Conservation (phyloP, 2,888 invertebrate genomes). For the Pandemis cinnamomeana region DNA sequence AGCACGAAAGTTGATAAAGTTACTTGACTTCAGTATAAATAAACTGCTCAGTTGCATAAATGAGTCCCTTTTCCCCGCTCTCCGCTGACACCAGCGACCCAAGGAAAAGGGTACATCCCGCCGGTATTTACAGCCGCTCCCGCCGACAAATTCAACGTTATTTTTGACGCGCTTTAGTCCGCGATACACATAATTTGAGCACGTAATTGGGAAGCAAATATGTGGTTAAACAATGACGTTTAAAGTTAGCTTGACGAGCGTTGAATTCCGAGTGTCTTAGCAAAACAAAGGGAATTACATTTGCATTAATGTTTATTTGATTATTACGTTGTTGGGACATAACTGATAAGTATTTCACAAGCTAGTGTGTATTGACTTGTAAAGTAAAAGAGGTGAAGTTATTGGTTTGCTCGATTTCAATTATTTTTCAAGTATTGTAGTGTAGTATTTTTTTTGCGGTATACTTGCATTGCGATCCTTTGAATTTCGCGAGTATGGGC, state of each 20-base stretch:
- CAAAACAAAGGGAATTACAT: neutral
- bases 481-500: no score
- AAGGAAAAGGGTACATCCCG: constrained; percentile 44
- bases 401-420: no score
- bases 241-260: constrained; percentile 6
- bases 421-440: neutral
- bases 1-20: no score
- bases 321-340: neutral
- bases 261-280: neutral
- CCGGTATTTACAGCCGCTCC: constrained; percentile 49
- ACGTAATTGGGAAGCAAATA: constrained; percentile 21
- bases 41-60: neutral
- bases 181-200: constrained; percentile 24
- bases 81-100: constrained; percentile 43
- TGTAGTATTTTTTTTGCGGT: no score
- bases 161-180: constrained; percentile 26
- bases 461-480: no score
- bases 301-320: neutral
- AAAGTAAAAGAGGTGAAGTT: no score
- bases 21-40: neutral
- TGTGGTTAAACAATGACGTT: constrained; percentile 24
- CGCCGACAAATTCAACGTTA: constrained; percentile 32
- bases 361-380: neutral
- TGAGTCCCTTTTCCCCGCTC: neutral
- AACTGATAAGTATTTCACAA: neutral